These are phyloP conservation scores for Meliscaeva auricollis DNA, from an alignment of 2,888 invertebrate genomes.

Conservation along the genomic window DNA sequence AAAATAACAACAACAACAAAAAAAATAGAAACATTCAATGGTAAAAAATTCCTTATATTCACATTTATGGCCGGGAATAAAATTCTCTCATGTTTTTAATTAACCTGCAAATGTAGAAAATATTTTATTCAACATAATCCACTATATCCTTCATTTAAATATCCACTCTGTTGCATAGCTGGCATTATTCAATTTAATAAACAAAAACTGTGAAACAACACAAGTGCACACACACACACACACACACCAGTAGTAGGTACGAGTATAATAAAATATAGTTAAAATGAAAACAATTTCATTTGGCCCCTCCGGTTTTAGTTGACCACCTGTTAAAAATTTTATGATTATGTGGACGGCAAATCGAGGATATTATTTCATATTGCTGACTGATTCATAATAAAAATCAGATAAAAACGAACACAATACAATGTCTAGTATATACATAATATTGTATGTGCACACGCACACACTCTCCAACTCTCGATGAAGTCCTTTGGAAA, in stretches of 20 bases:
- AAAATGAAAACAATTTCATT: conserved; percentile 55
- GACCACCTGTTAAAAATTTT: conserved; percentile 72
- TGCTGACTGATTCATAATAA: conserved; percentile 66
- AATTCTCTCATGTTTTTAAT: conserved; percentile 66
- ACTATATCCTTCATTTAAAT: conserved; percentile 36
- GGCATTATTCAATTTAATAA: conserved; percentile 22
- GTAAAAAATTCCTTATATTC: conserved; percentile 46
- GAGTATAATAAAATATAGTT: conserved; percentile 5
- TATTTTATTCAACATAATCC: conserved; percentile 69
- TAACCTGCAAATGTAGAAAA: conserved; percentile 63
- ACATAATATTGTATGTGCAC: neutral
- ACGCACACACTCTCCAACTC: neutral
- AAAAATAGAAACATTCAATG: neutral
- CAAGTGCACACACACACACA: neutral
- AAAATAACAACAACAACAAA: neutral
- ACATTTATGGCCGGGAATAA: conserved; percentile 63
- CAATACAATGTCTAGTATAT: neutral
- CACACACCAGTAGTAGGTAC: neutral
- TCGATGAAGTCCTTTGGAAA: conserved; percentile 32
- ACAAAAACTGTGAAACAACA: neutral
- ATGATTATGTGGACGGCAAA: conserved; percentile 54
- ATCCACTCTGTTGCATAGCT: conserved; percentile 7
- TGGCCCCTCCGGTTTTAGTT: conserved; percentile 54
- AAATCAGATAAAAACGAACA: conserved; percentile 68
- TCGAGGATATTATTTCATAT: conserved; percentile 63